These are phyloP conservation scores for Ptyas mucosa DNA, from an alignment of 2,113 vertebrate species.

Conservation along the genomic window DNA sequence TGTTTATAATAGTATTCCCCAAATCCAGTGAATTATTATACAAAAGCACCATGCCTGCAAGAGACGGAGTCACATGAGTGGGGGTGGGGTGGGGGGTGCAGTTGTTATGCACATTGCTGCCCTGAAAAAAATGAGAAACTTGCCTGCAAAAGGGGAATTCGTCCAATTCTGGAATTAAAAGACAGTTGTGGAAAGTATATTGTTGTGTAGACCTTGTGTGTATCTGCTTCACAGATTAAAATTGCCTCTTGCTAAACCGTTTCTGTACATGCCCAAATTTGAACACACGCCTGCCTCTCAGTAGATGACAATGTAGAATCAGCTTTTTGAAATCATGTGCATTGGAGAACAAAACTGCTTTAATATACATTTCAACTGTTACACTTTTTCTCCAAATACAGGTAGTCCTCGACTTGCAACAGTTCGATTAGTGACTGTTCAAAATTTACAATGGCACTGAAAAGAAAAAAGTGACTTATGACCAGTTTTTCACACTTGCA, in stretches of 20 bases:
- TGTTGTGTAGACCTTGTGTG: neutral
- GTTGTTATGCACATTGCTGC: neutral
- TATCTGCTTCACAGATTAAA: neutral
- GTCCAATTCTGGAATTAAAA: neutral
- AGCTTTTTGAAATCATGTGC: neutral
- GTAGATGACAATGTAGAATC: neutral
- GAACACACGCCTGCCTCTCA: neutral
- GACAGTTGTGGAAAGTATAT: neutral
- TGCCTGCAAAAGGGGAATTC: neutral
- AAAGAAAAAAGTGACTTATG: neutral
- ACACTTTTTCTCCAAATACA: neutral
- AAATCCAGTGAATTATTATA: neutral
- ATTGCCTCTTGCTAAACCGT: neutral
- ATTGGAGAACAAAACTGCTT: neutral
- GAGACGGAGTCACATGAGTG: neutral
- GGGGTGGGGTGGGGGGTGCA: neutral
- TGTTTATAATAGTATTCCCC: neutral
- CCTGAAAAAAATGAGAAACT: constrained; percentile 6
- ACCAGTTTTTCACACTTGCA: neutral
- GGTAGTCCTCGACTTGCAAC: neutral
- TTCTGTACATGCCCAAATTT: neutral
- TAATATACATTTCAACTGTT: neutral
- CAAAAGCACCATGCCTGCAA: neutral
- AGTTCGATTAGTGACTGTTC: neutral
- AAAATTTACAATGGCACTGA: neutral